A percentile compares a stretch with the other conserved stretches of the same genome.
These are phyloP conservation scores for Aldabrachelys gigantea DNA, from an alignment of 2,113 vertebrate genomes.

Conservation along the genomic window DNA sequence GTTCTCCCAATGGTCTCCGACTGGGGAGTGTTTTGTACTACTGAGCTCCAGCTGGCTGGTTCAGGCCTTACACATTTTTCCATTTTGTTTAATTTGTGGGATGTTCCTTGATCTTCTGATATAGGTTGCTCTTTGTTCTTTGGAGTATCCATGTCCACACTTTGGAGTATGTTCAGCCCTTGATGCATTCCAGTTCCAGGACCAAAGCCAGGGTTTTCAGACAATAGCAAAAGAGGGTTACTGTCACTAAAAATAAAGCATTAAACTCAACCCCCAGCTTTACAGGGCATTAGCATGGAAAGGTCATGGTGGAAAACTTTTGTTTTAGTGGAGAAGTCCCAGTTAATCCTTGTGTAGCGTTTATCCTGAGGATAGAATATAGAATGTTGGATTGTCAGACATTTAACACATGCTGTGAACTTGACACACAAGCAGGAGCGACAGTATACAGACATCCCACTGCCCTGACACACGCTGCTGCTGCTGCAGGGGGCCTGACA, in stretches of 20 bases:
- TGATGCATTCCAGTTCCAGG: slow-evolving; percentile 43
- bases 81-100: slow-evolving; percentile 50
- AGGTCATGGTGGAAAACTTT: slow-evolving; percentile 67
- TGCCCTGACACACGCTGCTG: background rate
- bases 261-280: slow-evolving; percentile 38
- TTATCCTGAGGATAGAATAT: slow-evolving; percentile 39
- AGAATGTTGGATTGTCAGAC: slow-evolving; percentile 64
- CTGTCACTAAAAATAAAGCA: slow-evolving; percentile 68
- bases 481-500: background rate
- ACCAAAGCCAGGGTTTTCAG: slow-evolving; percentile 59
- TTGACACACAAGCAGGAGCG: slow-evolving; percentile 22
- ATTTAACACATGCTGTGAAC: slow-evolving; percentile 41
- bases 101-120: background rate
- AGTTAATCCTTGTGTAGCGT: slow-evolving; percentile 16
- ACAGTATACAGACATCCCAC: background rate
- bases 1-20: slow-evolving; percentile 21
- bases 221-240: slow-evolving; percentile 62
- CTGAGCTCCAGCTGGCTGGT: background rate
- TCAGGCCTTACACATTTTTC: background rate
- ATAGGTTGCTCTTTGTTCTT: slow-evolving; percentile 14
- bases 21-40: background rate
- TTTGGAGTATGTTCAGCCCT: slow-evolving; percentile 51
- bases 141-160: slow-evolving; percentile 21
- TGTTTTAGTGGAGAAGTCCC: slow-evolving; percentile 58
- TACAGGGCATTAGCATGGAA: slow-evolving; percentile 61